Base-by-base conservation (phyloP, 2,888 invertebrate genomes). In the Orgyia antiqua region DNA sequence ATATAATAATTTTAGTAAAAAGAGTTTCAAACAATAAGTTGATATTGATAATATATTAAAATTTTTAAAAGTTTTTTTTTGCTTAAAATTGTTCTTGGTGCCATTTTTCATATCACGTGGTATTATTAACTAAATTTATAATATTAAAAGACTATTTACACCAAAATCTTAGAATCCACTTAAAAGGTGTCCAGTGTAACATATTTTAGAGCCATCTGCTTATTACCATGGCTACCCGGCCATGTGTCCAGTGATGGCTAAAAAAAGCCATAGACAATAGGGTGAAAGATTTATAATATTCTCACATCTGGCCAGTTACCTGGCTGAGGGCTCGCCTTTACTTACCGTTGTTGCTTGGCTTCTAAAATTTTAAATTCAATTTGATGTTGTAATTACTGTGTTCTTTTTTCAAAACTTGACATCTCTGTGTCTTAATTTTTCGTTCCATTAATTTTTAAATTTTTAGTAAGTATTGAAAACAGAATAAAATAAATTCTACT, bases 221-320 rank as follows among this genome's bases (percentile, higher is more conserved):
- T 64, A 70, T 53, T 51, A 45, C 38, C 43, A 52, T 48, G 43
- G 42, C 49, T 46, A 34, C 44, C 51, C 45, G 43, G 61, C 71
- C 79, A 76, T 75, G 72, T 76, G 78, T 73, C 77, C 77, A 62
- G 62, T 61, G 56, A 72, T 69, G 63, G 66, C 59, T 77, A 75
- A 77, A 73, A 52, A 68, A 65, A 63, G 50, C 52, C 60, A 54
- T 71, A 75, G 77, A 80, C 80, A 78, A 80, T 74, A 47, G 62
- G 40, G 31, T 31, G 59, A 58, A 58, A 78, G 76, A 77, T 75
- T 79, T 78, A 79, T 71, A 66, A 60, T 59, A 41, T 53, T 60
- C 50, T 43, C 60, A 71, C 79, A 80, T 78, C 79, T 79, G 79
- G 74, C 56, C 55, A 24, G 31, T 57, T 75, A 76, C 70, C 72